A percentile compares a stretch with the other conserved stretches of the same genome.
These are phyloP conservation scores for Tortrix viridana DNA, from an alignment of 2,888 invertebrate species.

Conservation along the genomic window DNA sequence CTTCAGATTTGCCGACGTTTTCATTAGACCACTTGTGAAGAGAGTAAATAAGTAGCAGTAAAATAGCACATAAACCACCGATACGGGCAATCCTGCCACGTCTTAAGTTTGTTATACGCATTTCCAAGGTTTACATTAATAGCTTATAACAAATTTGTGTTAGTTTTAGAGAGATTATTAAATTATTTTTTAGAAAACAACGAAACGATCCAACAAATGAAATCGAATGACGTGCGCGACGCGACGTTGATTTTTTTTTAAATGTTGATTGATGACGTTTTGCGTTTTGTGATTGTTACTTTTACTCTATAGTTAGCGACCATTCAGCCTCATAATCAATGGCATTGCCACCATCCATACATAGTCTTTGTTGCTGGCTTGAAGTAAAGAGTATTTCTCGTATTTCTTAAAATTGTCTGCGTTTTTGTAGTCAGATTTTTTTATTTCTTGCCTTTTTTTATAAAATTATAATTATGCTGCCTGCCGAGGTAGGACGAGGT, in stretches of 20 bases:
- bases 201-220: conserved; percentile 39
- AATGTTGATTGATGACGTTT: too few relatives aligned
- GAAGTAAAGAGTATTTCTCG: too few relatives aligned
- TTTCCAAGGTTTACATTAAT: conserved; percentile 54
- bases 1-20: conserved; percentile 56
- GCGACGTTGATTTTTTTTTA: conserved; percentile 34
- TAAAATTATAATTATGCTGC: too few relatives aligned
- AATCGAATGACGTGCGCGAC: conserved; percentile 25
- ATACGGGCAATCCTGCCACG: conserved; percentile 85
- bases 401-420: too few relatives aligned
- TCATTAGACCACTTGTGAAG: conserved; percentile 85
- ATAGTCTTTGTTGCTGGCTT: too few relatives aligned
- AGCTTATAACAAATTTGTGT: conserved; percentile 51
- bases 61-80: conserved; percentile 75
- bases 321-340: too few relatives aligned
- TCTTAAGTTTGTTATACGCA: conserved; percentile 86
- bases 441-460: too few relatives aligned
- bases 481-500: too few relatives aligned
- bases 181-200: conserved; percentile 43
- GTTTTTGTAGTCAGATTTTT: too few relatives aligned
- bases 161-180: conserved; percentile 20
- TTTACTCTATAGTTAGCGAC: too few relatives aligned
- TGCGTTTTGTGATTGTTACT: conserved; percentile 7
- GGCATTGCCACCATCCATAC: too few relatives aligned
- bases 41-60: conserved; percentile 86